Percentiles rank a stretch among this genome's conserved stretches.
Evolutionary conservation across 2,797 vertebrate genomes (phyloP).

Genomic region (Myotis myotis): DNA sequence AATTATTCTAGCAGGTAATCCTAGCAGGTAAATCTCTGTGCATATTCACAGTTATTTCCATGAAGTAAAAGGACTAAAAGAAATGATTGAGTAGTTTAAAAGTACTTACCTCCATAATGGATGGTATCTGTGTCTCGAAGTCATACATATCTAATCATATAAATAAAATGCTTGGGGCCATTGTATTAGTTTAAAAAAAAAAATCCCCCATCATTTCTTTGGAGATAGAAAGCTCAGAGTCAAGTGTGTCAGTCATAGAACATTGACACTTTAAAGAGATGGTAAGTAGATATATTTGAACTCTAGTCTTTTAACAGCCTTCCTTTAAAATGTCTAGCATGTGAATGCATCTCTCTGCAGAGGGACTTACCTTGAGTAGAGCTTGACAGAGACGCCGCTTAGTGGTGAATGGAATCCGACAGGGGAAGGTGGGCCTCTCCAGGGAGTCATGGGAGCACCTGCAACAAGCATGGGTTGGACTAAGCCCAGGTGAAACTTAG

Average conservation of each 20-base stretch:
- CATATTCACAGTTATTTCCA: not conserved
- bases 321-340: not conserved
- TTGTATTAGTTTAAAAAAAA: not conserved
- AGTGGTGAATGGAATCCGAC: not conserved
- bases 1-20: not conserved
- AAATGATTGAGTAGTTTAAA: not conserved
- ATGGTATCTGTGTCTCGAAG: not conserved
- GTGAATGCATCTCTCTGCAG: not conserved
- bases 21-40: not conserved
- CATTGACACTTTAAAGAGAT: not conserved
- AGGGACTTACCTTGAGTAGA: not conserved
- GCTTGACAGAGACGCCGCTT: not conserved
- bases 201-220: not conserved
- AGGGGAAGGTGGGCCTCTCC: conserved; percentile 24
- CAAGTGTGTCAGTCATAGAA: not conserved
- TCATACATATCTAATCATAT: not conserved
- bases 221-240: not conserved
- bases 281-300: not conserved
- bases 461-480: conserved; percentile 33
- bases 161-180: not conserved
- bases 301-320: not conserved
- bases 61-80: not conserved
- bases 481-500: conserved; percentile 51
- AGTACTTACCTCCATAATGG: not conserved
- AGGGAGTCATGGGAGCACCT: not conserved